Percentiles rank a stretch among this genome's conserved stretches.
phyloP scores from a whole-genome alignment of 2,113 vertebrate genomes.

The Tragelaphus scriptus region DNA sequence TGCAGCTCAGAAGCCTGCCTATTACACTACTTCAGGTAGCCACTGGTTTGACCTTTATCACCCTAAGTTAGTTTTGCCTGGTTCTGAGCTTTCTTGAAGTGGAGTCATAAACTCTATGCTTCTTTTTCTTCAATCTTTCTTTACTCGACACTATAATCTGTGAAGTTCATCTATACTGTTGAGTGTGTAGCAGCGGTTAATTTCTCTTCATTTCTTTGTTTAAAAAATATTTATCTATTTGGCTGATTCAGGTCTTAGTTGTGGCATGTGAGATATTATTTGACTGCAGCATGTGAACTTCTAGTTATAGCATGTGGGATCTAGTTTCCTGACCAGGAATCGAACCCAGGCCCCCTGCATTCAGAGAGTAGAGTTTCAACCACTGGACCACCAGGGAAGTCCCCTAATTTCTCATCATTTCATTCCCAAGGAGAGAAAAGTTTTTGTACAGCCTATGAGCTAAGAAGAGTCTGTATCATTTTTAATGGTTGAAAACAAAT shows the following conservation, averaged over 20 bases:
- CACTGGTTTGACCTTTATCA: background rate
- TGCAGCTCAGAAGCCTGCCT: background rate
- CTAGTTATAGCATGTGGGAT: background rate
- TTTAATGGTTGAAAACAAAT: background rate
- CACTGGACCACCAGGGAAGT: background rate
- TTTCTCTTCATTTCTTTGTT: background rate
- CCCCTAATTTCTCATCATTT: background rate
- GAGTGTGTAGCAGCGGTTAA: background rate
- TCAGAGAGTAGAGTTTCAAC: background rate
- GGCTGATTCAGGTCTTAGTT: background rate
- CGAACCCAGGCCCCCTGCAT: background rate
- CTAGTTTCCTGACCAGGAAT: background rate
- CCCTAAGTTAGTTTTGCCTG: background rate
- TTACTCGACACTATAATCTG: background rate
- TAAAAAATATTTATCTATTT: background rate
- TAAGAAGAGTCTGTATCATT: background rate
- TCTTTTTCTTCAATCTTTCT: background rate
- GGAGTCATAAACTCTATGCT: background rate
- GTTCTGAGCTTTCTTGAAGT: background rate
- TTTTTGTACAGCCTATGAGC: background rate
- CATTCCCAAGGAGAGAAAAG: background rate
- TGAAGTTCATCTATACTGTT: background rate
- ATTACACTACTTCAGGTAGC: background rate
- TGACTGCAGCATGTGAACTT: background rate
- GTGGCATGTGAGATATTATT: background rate